Percentiles rank a stretch among this genome's conserved stretches.
Evolutionary conservation across 64 coral and sea anemone genomes (phyloP).

Genomic region (Montipora capricornis): DNA sequence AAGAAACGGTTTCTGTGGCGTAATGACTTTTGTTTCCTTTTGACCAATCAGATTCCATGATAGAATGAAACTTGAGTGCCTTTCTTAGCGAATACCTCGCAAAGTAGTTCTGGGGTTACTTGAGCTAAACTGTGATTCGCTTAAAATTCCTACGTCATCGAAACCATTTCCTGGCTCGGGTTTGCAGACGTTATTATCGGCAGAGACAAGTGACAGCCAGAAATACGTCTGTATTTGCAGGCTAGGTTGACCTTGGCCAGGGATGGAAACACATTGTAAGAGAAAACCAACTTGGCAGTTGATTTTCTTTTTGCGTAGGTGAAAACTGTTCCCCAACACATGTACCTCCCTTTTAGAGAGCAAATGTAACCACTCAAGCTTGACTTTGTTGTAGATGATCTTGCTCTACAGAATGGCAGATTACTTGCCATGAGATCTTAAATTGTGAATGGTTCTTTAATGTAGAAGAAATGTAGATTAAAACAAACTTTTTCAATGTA

Average conservation of each 20-base stretch:
- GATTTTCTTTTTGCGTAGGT: neutral
- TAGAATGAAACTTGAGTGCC: constrained; percentile 30
- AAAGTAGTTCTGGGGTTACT: constrained; percentile 13
- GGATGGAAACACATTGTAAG: constrained; percentile 1
- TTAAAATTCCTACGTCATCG: constrained; percentile 7
- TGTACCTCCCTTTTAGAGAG: neutral
- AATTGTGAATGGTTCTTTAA: neutral
- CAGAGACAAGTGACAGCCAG: constrained; percentile 19
- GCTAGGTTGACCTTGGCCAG: neutral
- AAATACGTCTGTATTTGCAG: constrained; percentile 19
- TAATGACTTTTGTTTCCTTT: constrained; percentile 12
- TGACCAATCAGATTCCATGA: constrained; percentile 36
- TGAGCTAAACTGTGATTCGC: constrained; percentile 12
- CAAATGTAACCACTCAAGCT: neutral
- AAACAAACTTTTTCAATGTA: neutral
- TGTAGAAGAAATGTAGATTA: neutral
- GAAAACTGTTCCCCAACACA: constrained; percentile 1
- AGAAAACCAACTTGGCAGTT: neutral
- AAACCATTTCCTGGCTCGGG: constrained; percentile 27
- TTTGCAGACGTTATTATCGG: constrained; percentile 33
- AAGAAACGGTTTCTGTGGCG: constrained; percentile 25
- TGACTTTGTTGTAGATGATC: constrained; percentile 1
- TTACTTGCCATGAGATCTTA: neutral
- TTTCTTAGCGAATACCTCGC: constrained; percentile 10
- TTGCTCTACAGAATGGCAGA: constrained; percentile 1